A percentile compares a stretch with the other conserved stretches of the same genome.
Evolutionary conservation across 2,888 invertebrate genomes (phyloP).

Genomic region (Pachymerium ferrugineum): DNA sequence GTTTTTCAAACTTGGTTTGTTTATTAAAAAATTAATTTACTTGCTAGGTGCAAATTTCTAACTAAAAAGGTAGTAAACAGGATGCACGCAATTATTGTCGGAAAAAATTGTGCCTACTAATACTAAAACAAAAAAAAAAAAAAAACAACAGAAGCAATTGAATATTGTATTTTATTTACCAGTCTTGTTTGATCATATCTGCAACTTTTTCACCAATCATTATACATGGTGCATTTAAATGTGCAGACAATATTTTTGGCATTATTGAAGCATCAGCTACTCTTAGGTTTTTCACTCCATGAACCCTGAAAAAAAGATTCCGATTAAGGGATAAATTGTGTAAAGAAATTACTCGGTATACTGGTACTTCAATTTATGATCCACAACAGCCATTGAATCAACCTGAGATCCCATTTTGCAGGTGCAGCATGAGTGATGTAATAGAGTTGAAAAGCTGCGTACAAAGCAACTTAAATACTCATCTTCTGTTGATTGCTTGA

Average conservation of each 20-base stretch:
- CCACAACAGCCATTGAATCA: conserved; percentile 10
- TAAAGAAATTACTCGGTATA: not conserved
- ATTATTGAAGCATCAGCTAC: conserved; percentile 28
- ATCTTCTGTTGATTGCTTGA: not conserved
- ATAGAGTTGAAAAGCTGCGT: not conserved
- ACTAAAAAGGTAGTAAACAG: too few relatives aligned
- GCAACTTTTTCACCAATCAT: conserved; percentile 29
- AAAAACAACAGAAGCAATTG: too few relatives aligned
- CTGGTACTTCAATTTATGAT: conserved; percentile 2
- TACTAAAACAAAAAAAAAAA: too few relatives aligned
- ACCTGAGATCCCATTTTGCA: conserved; percentile 8
- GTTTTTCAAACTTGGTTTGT: too few relatives aligned
- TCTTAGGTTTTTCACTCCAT: not conserved
- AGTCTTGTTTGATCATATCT: conserved; percentile 23
- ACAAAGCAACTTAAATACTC: not conserved
- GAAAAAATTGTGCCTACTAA: too few relatives aligned
- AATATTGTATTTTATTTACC: not conserved
- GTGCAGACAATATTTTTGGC: conserved; percentile 23
- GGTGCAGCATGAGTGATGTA: not conserved
- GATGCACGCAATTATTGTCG: too few relatives aligned
- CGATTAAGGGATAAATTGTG: not conserved
- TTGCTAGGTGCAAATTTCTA: too few relatives aligned
- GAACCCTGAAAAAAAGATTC: not conserved
- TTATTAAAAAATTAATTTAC: too few relatives aligned
- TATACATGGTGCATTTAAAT: not conserved